phyloP scores from a whole-genome alignment of 2,113 vertebrate species.

The Muscicapa adusta region DNA sequence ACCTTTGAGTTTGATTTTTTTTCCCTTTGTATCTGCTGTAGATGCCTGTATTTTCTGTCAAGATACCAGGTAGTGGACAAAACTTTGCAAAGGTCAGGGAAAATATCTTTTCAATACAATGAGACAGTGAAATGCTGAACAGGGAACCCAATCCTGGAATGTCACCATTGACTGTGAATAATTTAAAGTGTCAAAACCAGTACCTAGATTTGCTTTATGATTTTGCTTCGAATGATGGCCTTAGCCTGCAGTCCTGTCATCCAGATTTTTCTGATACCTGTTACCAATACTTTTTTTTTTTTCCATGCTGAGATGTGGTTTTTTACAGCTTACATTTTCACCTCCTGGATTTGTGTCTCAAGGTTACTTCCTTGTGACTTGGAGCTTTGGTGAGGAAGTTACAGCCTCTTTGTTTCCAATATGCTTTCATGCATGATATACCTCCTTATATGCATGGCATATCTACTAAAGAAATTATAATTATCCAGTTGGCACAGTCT shows the following conservation, averaged over 20 bases:
- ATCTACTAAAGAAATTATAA: not conserved
- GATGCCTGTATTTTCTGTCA: not conserved
- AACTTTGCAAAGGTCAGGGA: not conserved
- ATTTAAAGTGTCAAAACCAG: not conserved
- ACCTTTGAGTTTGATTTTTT: not conserved
- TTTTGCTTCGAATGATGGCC: not conserved
- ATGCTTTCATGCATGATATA: not conserved
- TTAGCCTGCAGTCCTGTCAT: not conserved
- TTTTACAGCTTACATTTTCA: not conserved
- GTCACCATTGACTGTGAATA: not conserved
- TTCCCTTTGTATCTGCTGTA: not conserved
- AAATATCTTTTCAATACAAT: not conserved
- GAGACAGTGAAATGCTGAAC: not conserved
- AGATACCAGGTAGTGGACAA: not conserved
- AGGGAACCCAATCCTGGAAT: not conserved
- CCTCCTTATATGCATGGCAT: not conserved
- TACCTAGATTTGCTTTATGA: not conserved
- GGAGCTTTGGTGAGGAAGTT: not conserved
- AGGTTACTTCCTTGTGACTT: not conserved
- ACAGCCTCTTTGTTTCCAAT: not conserved
- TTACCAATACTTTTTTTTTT: not conserved
- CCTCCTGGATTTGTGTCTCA: not conserved
- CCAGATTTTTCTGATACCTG: not conserved
- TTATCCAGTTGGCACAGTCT: not conserved
- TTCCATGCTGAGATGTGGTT: not conserved